Base-by-base conservation (phyloP, 2,797 vertebrate genomes). In the Trematomus bernacchii region DNA sequence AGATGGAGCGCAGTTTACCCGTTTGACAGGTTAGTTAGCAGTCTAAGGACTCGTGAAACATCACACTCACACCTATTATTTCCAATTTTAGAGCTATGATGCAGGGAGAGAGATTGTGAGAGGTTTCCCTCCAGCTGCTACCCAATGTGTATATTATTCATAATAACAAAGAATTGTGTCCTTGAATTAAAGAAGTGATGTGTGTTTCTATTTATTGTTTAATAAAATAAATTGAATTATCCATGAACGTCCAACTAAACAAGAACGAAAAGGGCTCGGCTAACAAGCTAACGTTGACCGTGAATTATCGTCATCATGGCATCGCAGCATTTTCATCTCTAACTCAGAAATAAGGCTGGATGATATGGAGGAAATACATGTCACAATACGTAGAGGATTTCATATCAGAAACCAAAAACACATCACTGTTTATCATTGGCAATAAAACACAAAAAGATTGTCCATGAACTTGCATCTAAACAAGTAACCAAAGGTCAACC, bases 1-100 rank as follows among this genome's bases (percentile, higher is more conserved):
- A 86, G 89, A 89, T 51, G 65, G 82, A 83, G 77, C 59, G 62
- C 87, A 92, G 88, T 93, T 95, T 94, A 89, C 84, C 85, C 89
- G 2, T 93, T 93, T 94, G 95, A 95, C 94, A 95, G 93, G 93
- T 95, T 95, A 93, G 94, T 95, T 95, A 94, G 91, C 93, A 77
- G 94, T 92, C 91, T 89, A 87, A 79, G 81, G 89, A 94, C 87
- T 91, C 93, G 95, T 91, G 94, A 96, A 95, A 95, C 89, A 89
- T 95, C 92, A 92, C 94, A 95, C 92, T 85, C 91, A n/a, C 75
- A 71, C 80, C 78, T 87, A 76, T 87, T 85, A 37, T 92, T 91
- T 87, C 89, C 85, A 92, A 91, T 92, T 86, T 88, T 79, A 89
- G 90, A 85, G 85, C 74, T 71, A 79, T 65, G 82, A 83, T 69